Evolutionary conservation across 1,140 invertebrate genomes (phyloP).

Genomic region (Alviniconcha marisindica): DNA sequence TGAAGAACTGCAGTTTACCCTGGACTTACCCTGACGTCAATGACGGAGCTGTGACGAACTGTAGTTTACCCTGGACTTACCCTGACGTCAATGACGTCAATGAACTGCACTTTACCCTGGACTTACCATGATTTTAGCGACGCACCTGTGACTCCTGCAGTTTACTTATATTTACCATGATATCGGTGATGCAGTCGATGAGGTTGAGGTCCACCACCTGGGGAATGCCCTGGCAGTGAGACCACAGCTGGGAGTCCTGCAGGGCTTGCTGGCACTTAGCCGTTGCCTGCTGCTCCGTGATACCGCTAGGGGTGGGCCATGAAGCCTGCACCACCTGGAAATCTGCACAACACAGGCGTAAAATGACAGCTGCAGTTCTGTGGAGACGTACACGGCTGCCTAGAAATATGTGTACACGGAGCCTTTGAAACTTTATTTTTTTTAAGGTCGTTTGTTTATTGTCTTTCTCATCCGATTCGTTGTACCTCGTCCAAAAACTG

Average conservation of each 20-base stretch:
- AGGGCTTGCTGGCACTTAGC: conserved; percentile 19
- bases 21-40: too few species aligned
- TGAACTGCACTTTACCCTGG: background rate
- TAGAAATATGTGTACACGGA: too few species aligned
- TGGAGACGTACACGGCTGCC: too few species aligned
- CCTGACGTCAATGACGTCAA: background rate
- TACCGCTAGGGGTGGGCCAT: conserved; percentile 37
- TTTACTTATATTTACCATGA: background rate
- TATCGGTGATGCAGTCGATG: conserved; percentile 7
- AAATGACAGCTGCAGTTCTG: background rate
- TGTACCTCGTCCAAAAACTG: too few species aligned
- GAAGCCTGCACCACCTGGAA: conserved; percentile 7
- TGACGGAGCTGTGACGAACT: too few species aligned
- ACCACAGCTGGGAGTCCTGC: background rate
- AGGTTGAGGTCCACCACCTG: background rate
- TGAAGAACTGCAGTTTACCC: too few species aligned
- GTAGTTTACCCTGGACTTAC: too few species aligned
- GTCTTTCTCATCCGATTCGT: too few species aligned
- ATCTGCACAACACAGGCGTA: background rate
- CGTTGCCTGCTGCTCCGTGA: conserved; percentile 33
- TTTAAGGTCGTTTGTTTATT: too few species aligned
- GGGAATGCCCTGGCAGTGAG: background rate
- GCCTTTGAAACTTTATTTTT: too few species aligned
- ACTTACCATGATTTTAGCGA: background rate
- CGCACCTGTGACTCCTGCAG: too few species aligned